Evolutionary conservation across 1,140 invertebrate species (phyloP).

Genomic region (Megalonaias nervosa): DNA sequence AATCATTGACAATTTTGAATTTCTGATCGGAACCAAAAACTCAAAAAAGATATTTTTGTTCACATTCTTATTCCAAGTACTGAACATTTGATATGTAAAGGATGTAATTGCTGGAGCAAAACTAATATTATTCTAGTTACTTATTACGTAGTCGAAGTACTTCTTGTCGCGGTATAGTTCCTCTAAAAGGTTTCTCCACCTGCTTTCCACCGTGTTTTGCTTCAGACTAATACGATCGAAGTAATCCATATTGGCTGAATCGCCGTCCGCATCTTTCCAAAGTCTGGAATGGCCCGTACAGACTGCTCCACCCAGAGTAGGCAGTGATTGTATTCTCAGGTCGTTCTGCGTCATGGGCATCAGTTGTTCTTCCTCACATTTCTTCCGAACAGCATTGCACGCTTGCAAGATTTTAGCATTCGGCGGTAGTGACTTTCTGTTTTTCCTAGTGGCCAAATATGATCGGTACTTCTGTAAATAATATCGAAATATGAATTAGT

Average conservation of each 20-base stretch:
- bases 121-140: constrained; percentile 31
- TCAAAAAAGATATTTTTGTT: background rate
- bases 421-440: too few species aligned
- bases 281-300: constrained; percentile 35
- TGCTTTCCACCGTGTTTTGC: constrained; percentile 42
- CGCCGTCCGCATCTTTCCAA: constrained; percentile 40
- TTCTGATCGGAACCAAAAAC: background rate
- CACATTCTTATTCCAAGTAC: background rate
- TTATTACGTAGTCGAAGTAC: constrained; percentile 54
- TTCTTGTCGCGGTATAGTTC: constrained; percentile 58
- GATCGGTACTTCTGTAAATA: too few species aligned
- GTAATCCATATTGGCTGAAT: constrained; percentile 26
- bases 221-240: constrained; percentile 33
- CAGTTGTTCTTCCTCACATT: constrained; percentile 19
- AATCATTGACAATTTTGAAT: background rate
- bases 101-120: background rate
- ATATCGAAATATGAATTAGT: too few species aligned
- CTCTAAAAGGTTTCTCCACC: constrained; percentile 48
- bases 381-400: background rate
- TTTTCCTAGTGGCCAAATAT: too few species aligned
- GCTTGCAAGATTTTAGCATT: too few species aligned
- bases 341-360: constrained; percentile 34
- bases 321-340: constrained; percentile 30
- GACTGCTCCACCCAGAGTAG: constrained; percentile 40
- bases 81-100: too few species aligned